Percentiles rank a stretch among this genome's conserved stretches.
Evolutionary conservation across 2,113 vertebrate genomes (phyloP).

Genomic region (Aphelocoma coerulescens): DNA sequence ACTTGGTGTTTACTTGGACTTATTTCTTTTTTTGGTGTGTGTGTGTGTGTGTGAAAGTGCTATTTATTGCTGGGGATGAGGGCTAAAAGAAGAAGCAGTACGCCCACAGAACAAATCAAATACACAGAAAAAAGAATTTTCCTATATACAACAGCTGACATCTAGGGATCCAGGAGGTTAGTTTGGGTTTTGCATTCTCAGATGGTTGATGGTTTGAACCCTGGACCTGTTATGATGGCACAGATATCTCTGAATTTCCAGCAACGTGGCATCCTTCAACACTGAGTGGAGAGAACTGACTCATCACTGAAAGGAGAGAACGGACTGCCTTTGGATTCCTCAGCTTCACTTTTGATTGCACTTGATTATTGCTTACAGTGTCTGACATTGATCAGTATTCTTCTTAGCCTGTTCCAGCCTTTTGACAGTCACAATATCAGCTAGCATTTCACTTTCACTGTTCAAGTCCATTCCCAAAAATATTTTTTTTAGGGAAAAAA

Average conservation of each 20-base stretch:
- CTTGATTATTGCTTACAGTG: neutral
- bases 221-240: neutral
- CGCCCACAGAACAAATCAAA: neutral
- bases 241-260: neutral
- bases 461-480: neutral
- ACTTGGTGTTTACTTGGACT: neutral
- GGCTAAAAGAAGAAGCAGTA: neutral
- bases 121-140: neutral
- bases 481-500: neutral
- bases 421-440: neutral
- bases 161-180: neutral
- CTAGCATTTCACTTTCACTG: neutral
- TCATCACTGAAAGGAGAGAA: neutral
- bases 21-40: neutral
- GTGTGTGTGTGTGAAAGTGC: neutral
- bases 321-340: neutral
- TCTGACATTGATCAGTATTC: neutral
- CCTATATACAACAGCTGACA: neutral
- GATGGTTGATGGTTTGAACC: neutral
- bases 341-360: neutral
- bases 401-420: neutral
- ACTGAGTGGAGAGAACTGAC: neutral
- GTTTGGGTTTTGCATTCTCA: neutral
- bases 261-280: neutral
- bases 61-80: neutral